Evolutionary conservation across 1,140 invertebrate genomes (phyloP), one percentile per base, ranked within the genome.

Genomic region (Ips nitidus): DNA sequence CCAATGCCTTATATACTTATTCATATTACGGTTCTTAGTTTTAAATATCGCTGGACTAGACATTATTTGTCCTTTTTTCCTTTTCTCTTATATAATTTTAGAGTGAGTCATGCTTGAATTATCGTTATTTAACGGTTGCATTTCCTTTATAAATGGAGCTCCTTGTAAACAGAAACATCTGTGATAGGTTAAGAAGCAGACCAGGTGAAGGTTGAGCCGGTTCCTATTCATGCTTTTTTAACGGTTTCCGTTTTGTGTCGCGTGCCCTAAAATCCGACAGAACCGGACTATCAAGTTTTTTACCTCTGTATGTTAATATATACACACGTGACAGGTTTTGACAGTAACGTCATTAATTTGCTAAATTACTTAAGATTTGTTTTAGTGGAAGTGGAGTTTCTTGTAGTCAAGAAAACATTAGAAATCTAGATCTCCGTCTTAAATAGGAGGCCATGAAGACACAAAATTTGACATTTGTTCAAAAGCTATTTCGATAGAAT

Each of bases 221-320:
- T 22, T 22, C 37, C 22, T 39, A 56, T 39, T 6, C 37, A 40
- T 50, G 22, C 37, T 56, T 37, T 38, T 56, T 56, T 56, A 56
- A 56, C 53, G 53, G 53, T 56, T 56, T 56, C 53, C 53, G 22
- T 56, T 56, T 39, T 37, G 38, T 37, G 38, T 36, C 53, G 53
- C 53, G 53, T 56, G 53, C 53, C 53, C 7, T 22, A 22, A 50
- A 1, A 7, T 50, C 22, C 38, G 38, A 6, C 53, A 56, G 53
- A 37, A 37, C 53, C 53, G 53, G 45, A 50, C 45, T 22, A 50
- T 50, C 7, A 22, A 22, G 22, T 22, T 50, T 56, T 37, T 56
- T 56, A 56, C 37, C 3, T 56, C 22, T 3, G 2, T n/a, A 36
- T 56, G 7, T 37, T 37, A 56, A 36, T 7, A 37, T 56, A 22